Evolutionary conservation across 2,113 vertebrate species (phyloP), one percentile per base, ranked within the genome.

Genomic region (Tapirus terrestris): DNA sequence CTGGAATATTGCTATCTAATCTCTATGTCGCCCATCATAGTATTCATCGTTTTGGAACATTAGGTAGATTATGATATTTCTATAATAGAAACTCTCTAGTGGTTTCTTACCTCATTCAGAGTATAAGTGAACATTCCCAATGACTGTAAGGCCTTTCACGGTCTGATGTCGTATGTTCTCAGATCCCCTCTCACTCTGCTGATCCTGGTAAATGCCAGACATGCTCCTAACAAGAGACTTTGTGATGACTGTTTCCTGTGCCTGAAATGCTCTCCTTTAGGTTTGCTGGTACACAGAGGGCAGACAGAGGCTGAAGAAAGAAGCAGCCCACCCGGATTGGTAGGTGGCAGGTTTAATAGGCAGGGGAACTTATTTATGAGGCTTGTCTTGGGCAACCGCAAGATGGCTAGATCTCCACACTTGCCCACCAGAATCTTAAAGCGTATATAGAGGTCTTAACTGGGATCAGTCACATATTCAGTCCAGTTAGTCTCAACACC

Each of bases 211-310:
- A 58, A 65, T n/a, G 31, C 18, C 12, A 27, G 20, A 25, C 18
- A 8, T 10, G 2, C 16, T 79, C 12, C 60, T 27, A 23, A 18
- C 11, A 8, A 48, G 27, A 9, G 23, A 12, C 20, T 85, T 29
- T 29, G 70, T 10, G 16, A 17, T 53, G 31, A 3, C 6, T 6
- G 3, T 39, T 48, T 60, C 5, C 56, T 68, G 61, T 18, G 77
- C 10, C 6, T 8, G 8, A 6, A 9, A 31, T 33, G 5, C 2
- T 18, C 5, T 45, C 45, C 39, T 7, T 3, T 83, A 10, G 23
- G 56, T 82, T 43, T 20, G 27, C 27, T 33, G 81, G 60, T 1
- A 17, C 27, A 21, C 8, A 2, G 17, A 82, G 39, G 17, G 11
- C 17, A 5, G 18, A 17, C 16, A 33, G 5, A 83, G 29, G 8